Percentiles rank a stretch among this genome's conserved stretches.
These are phyloP conservation scores for Chlorodrepanis virens DNA, from an alignment of 2,113 vertebrate genomes.

Conservation along the genomic window DNA sequence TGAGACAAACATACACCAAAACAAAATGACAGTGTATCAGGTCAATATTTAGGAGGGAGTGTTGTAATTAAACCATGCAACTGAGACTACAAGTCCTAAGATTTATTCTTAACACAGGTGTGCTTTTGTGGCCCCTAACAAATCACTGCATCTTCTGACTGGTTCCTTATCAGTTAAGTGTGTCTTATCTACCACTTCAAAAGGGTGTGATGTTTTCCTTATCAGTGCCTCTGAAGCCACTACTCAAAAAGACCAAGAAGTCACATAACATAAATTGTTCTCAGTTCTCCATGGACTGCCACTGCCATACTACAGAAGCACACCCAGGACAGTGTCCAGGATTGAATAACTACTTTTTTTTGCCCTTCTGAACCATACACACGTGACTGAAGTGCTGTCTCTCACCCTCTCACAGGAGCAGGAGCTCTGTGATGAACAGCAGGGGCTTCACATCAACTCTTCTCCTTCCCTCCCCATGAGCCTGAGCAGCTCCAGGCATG, in stretches of 20 bases:
- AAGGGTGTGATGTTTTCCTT: not conserved
- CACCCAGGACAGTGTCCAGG: not conserved
- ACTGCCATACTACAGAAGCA: not conserved
- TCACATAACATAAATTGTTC: not conserved
- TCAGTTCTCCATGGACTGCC: not conserved
- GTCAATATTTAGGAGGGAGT: not conserved
- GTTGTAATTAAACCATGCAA: not conserved
- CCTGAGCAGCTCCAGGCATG: not conserved
- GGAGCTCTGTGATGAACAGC: not conserved
- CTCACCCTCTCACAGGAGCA: not conserved
- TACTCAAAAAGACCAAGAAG: not conserved
- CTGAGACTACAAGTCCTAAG: not conserved
- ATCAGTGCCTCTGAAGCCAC: slow-evolving; percentile 20
- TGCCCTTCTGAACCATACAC: not conserved
- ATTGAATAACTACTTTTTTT: not conserved
- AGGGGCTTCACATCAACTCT: not conserved
- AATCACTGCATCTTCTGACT: slow-evolving; percentile 21
- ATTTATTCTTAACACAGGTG: slow-evolving; percentile 13
- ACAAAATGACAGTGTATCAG: not conserved
- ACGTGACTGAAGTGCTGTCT: not conserved
- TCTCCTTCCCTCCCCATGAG: not conserved
- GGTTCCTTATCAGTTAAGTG: slow-evolving; percentile 9
- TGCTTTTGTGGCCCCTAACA: not conserved
- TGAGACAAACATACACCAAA: not conserved
- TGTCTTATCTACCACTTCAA: slow-evolving; percentile 34